Base-by-base conservation (phyloP, 2,113 vertebrate genomes). In the Brachyhypopomus gauderio region DNA sequence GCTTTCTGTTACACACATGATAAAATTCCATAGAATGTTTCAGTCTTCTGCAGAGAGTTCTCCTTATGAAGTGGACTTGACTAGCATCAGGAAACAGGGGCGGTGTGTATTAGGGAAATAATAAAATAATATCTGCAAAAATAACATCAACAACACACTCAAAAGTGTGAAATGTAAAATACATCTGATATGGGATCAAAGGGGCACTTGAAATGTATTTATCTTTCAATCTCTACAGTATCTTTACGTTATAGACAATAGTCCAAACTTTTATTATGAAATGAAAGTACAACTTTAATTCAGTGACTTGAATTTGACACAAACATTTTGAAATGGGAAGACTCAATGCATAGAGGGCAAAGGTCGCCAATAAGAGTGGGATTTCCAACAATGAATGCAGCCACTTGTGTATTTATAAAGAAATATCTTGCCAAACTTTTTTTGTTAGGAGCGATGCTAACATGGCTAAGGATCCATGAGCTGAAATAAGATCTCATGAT, bases 1-100 rank as follows among this genome's bases (percentile, higher is more conserved):
- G 56, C 62, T 84, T 45, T 69, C 80, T 72, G 92, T 88, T 91
- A 92, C 89, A 92, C 86, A 88, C 86, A 89, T 87, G 84, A 55
- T 25, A 89, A 84, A 89, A 89, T 86, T 90, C 84, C 84, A 86
- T 86, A 86, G 85, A 88, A 81, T 30, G 30, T 86, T 75, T 78
- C 52, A 45, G 27, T 89, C 88, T 85, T 79, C 84, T 89, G 82
- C 87, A 88, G 82, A 89, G 88, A 84, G 87, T 87, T 87, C 84
- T 90, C 85, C 66, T 88, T 82, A 87, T 5, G 84, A 86, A 59
- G 66, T 83, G 85, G 85, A 76, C 48, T 73, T 84, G 52, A 77
- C 78, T 85, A 80, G 77, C 83, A 23, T 55, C 19, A 74, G 45
- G 30, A 22, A 88, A 86, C 78, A 79, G 79, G 86, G 81, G 77